Evolutionary conservation across 2,797 vertebrate genomes (phyloP).

Genomic region (Cottoperca gobio): DNA sequence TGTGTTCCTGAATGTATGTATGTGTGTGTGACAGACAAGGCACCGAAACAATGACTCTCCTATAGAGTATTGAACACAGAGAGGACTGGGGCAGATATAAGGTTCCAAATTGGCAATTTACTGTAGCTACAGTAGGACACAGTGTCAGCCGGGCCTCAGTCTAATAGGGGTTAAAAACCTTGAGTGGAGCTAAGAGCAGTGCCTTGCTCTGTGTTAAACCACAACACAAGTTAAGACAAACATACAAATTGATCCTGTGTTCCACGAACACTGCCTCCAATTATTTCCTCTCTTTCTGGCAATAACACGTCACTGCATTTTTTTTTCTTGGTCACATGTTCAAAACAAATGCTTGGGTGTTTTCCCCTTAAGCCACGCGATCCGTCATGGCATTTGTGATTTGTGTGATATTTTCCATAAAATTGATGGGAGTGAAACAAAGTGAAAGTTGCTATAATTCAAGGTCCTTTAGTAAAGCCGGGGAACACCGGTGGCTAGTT

Average conservation of each 20-base stretch:
- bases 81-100: constrained; percentile 66
- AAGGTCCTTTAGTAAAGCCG: constrained; percentile 81
- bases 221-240: constrained; percentile 58
- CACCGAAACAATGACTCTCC: neutral
- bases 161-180: constrained; percentile 77
- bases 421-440: constrained; percentile 77
- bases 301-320: constrained; percentile 40
- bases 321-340: constrained; percentile 6
- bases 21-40: constrained; percentile 50
- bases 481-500: constrained; percentile 78
- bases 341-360: constrained; percentile 59
- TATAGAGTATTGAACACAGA: constrained; percentile 66
- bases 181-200: constrained; percentile 61
- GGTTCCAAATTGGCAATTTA: constrained; percentile 84
- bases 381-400: constrained; percentile 65
- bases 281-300: constrained; percentile 58
- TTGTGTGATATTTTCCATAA: constrained; percentile 69
- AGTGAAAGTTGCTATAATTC: constrained; percentile 83
- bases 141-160: constrained; percentile 61
- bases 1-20: constrained; percentile 14
- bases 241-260: constrained; percentile 66
- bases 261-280: constrained; percentile 55
- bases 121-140: constrained; percentile 58
- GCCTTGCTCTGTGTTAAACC: constrained; percentile 42
- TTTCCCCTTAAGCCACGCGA: constrained; percentile 63